Percentiles rank a stretch among this genome's conserved stretches.
Evolutionary conservation across 2,888 invertebrate species (phyloP).

Genomic region (Harpagoxenus sublaevis): DNA sequence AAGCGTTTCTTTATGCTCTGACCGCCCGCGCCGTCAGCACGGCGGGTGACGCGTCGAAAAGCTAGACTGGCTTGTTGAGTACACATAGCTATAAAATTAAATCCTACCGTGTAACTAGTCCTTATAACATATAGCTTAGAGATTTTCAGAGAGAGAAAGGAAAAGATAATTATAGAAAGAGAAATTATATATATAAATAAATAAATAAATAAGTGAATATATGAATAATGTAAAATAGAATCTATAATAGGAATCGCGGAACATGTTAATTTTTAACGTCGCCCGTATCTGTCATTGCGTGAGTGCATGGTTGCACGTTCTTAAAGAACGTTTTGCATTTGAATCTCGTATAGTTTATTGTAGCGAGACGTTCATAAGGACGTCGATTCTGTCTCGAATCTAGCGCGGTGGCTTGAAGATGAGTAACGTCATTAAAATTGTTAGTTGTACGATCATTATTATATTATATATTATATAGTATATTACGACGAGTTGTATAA

Average conservation of each 20-base stretch:
- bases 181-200: conserved; percentile 51
- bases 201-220: conserved; percentile 31
- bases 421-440: conserved; percentile 28
- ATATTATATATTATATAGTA: conserved; percentile 41
- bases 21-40: neutral
- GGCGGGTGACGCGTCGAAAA: conserved; percentile 22
- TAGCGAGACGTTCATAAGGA: conserved; percentile 12
- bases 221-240: conserved; percentile 36
- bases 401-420: neutral
- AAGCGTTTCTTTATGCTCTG: conserved; percentile 38
- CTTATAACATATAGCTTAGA: conserved; percentile 60
- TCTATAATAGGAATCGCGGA: conserved; percentile 27
- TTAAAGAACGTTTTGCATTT: conserved; percentile 39
- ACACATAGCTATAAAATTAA: conserved; percentile 68
- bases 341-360: conserved; percentile 53
- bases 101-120: conserved; percentile 69
- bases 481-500: conserved; percentile 43
- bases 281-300: conserved; percentile 26
- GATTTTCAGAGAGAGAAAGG: conserved; percentile 32
- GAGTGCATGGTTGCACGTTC: conserved; percentile 33
- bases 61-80: conserved; percentile 70
- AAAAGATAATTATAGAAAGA: conserved; percentile 16
- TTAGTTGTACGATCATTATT: conserved; percentile 33
- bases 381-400: neutral
- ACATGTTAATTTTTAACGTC: conserved; percentile 47